These are phyloP conservation scores for Lampris incognitus DNA, from an alignment of 2,113 vertebrate species.

Conservation along the genomic window DNA sequence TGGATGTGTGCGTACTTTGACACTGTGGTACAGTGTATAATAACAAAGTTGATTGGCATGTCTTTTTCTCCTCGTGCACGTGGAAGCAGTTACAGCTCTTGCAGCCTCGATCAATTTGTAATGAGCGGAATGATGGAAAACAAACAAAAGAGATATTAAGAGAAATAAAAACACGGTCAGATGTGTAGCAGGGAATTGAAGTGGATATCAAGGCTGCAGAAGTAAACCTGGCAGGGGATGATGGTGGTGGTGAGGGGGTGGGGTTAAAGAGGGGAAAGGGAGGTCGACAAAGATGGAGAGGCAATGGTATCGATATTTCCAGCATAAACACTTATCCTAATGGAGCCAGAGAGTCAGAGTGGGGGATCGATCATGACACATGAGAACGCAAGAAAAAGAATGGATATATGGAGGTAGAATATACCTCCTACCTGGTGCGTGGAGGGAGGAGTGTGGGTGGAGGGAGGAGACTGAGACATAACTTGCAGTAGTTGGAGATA, in stretches of 20 bases:
- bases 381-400: conserved; percentile 44
- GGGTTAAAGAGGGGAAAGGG: conserved; percentile 5
- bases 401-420: conserved; percentile 68
- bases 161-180: conserved; percentile 36
- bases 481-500: conserved; percentile 46
- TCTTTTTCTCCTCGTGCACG: conserved; percentile 40
- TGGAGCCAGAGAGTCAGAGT: conserved; percentile 52
- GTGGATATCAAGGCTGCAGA: conserved; percentile 33
- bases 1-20: conserved; percentile 16
- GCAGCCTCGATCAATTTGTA: conserved; percentile 49
- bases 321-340: conserved; percentile 71
- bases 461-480: conserved; percentile 53
- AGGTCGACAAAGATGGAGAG: conserved; percentile 23
- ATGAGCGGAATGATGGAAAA: conserved; percentile 28
- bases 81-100: conserved; percentile 57
- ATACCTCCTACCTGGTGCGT: conserved; percentile 70
- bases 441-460: neutral
- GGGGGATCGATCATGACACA: conserved; percentile 64
- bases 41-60: conserved; percentile 39
- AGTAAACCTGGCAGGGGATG: conserved; percentile 40
- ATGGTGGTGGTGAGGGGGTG: conserved; percentile 4
- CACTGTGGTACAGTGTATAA: conserved; percentile 18
- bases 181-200: conserved; percentile 42
- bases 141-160: conserved; percentile 49
- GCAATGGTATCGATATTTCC: conserved; percentile 65